phyloP scores from a whole-genome alignment of 2,113 vertebrate species.

The Orycteropus afer region DNA sequence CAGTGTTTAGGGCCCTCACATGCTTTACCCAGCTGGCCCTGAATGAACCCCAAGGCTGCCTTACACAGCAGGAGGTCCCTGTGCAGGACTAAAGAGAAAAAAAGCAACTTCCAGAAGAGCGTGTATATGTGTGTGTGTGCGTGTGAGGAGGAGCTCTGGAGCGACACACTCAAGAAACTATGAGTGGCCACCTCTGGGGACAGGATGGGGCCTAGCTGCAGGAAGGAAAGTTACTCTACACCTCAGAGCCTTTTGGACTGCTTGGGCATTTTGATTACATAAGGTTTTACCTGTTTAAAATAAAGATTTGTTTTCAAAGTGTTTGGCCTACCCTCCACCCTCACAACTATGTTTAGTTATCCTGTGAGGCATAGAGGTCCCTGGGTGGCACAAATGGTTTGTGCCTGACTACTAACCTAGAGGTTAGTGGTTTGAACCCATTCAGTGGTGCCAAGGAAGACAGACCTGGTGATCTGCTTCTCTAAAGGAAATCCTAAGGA shows the following conservation, averaged over 20 bases:
- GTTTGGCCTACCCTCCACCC: not conserved
- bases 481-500: no score
- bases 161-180: rapidly evolving
- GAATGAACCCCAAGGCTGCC: not conserved
- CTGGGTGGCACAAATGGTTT: not conserved
- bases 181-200: not conserved
- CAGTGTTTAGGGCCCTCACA: no score
- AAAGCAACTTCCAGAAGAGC: not conserved
- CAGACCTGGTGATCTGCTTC: not conserved
- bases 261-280: not conserved
- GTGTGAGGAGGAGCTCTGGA: not conserved
- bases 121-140: rapidly evolving
- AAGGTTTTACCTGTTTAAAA: not conserved
- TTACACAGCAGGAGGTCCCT: not conserved
- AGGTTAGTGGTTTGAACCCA: not conserved
- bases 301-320: not conserved
- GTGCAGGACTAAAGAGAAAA: not conserved
- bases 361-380: not conserved
- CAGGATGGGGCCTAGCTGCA: not conserved
- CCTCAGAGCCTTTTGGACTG: not conserved
- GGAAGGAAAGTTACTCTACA: not conserved
- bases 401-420: no score
- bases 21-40: no score
- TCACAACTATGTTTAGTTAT: not conserved
- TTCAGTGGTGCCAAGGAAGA: not conserved